Conservation (phyloP, 2,113 vertebrate genomes). For the Agapornis roseicollis region DNA sequence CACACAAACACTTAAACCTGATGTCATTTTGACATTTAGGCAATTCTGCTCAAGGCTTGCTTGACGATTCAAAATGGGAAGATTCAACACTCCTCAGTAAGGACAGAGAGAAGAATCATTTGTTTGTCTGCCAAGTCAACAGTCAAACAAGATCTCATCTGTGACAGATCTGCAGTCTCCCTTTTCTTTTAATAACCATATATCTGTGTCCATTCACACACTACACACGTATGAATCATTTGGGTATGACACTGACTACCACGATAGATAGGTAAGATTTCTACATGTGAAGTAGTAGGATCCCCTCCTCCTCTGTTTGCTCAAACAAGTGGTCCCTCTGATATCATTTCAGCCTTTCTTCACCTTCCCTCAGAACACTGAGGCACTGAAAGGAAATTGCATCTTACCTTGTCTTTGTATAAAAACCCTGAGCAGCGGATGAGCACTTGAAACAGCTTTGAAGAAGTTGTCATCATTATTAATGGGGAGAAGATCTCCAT, state of each 20-base stretch:
- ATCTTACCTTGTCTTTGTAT: constrained; percentile 93
- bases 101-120: not conserved
- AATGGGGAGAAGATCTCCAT: constrained; percentile 97
- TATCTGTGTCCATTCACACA: not conserved
- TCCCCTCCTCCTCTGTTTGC: not conserved
- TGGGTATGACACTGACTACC: not conserved
- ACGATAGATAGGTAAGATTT: not conserved
- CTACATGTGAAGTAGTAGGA: not conserved
- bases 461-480: constrained; percentile 99
- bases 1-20: not conserved
- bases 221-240: not conserved
- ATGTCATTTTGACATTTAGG: not conserved
- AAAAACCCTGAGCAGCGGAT: constrained; percentile 93
- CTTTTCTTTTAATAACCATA: not conserved
- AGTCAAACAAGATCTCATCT: not conserved
- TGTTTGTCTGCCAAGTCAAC: not conserved
- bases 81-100: not conserved
- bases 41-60: not conserved
- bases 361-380: not conserved
- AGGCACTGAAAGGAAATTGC: not conserved
- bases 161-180: not conserved
- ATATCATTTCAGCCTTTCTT: not conserved
- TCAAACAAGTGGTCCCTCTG: not conserved
- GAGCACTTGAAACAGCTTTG: constrained; percentile 94
- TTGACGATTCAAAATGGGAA: not conserved